These are phyloP conservation scores for Campoplex nolae DNA, from an alignment of 2,888 invertebrate genomes.

Conservation along the genomic window DNA sequence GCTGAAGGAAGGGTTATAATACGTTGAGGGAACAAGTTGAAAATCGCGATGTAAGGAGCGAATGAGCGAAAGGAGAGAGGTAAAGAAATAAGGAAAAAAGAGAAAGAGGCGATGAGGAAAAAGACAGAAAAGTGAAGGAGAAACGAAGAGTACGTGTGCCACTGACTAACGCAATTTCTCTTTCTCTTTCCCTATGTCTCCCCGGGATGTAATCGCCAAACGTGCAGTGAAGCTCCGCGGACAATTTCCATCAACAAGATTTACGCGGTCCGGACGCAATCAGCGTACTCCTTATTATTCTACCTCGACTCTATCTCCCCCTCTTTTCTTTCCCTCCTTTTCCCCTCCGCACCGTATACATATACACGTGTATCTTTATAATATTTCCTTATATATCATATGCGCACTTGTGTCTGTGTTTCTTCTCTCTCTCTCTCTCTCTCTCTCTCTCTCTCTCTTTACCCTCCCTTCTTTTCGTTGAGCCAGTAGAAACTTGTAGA, in stretches of 20 bases:
- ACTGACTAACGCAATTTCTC: constrained; percentile 76
- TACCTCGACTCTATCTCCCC: constrained; percentile 25
- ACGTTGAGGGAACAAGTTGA: constrained; percentile 4
- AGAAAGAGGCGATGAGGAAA: constrained; percentile 69
- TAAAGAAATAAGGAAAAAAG: constrained; percentile 67
- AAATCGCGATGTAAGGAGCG: constrained; percentile 32
- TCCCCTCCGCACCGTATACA: constrained; percentile 34
- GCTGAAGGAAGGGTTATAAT: constrained; percentile 67
- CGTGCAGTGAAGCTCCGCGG: constrained; percentile 78
- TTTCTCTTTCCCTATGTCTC: constrained; percentile 7
- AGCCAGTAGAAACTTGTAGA: constrained; percentile 50
- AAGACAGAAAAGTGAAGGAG: constrained; percentile 61
- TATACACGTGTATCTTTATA: constrained; percentile 29
- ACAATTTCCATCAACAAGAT: constrained; percentile 83
- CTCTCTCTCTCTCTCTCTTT: constrained; percentile 29
- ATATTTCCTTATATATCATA: constrained; percentile 31
- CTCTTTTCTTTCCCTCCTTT: constrained; percentile 32
- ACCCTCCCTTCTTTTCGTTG: constrained; percentile 39
- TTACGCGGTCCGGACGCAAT: constrained; percentile 82
- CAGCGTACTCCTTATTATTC: constrained; percentile 73
- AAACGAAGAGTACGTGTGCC: constrained; percentile 73
- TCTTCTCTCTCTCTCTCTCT: constrained; percentile 19
- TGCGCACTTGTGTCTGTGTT: constrained; percentile 41
- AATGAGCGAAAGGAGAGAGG: constrained; percentile 63
- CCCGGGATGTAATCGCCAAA: constrained; percentile 81